phyloP scores from a whole-genome alignment of 2,888 invertebrate genomes.

The Agrochola circellaris region DNA sequence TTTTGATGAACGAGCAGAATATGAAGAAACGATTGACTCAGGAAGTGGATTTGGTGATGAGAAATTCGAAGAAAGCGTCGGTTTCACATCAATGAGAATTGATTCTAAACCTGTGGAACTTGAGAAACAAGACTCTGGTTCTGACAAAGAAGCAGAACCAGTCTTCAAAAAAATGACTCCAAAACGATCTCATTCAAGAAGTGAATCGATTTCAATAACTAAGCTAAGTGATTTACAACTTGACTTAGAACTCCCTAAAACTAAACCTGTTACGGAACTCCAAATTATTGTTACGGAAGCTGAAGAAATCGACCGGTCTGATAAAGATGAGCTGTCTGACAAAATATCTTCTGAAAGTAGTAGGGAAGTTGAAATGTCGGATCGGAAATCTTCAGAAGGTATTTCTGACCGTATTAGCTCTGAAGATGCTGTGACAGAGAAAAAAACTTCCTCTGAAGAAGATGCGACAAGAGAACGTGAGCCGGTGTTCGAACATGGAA shows the following conservation, averaged over 20 bases:
- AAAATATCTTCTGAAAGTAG: constrained; percentile 90
- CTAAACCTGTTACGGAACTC: constrained; percentile 81
- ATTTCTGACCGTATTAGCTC: constrained; percentile 89
- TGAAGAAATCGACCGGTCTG: constrained; percentile 86
- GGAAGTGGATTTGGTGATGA: constrained; percentile 90
- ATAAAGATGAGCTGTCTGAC: constrained; percentile 87
- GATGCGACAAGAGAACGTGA: constrained; percentile 77
- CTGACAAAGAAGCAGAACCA: constrained; percentile 82
- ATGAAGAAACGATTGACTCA: constrained; percentile 87
- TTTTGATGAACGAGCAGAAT: constrained; percentile 89
- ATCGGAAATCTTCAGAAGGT: constrained; percentile 88
- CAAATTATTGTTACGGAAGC: constrained; percentile 89
- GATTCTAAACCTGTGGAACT: constrained; percentile 79
- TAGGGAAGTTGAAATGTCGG: constrained; percentile 88
- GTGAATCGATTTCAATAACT: constrained; percentile 87
- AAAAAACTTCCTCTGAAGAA: constrained; percentile 89
- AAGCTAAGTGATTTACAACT: constrained; percentile 84
- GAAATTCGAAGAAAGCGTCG: constrained; percentile 88
- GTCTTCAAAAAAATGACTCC: constrained; percentile 87
- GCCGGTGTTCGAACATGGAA: constrained; percentile 65
- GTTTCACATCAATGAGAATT: constrained; percentile 84
- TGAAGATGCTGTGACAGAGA: constrained; percentile 89
- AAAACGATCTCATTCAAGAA: constrained; percentile 85
- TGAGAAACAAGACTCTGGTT: constrained; percentile 84
- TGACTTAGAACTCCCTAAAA: constrained; percentile 77